Evolutionary conservation across 2,113 vertebrate species (phyloP), one percentile per base, ranked within the genome.

Genomic region (Dolichallabes microphthalmus): DNA sequence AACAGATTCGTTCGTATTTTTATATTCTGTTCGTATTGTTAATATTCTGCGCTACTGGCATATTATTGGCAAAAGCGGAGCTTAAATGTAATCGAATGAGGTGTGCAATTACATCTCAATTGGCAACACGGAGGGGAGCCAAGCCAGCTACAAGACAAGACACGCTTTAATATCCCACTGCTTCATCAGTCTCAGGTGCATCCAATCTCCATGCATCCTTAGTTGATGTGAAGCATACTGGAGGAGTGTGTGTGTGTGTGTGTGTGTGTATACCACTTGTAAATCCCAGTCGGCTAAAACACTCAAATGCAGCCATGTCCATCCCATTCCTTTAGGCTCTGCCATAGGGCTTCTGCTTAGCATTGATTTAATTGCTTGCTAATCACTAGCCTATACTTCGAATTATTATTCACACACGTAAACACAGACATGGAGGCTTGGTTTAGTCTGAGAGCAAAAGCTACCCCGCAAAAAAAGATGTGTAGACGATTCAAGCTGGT

Each of bases 71-170:
- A 82, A 77, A 73, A 81, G 78, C 45, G 58, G 27, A 71, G 73
- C 81, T 87, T 82, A 84, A 84, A 85, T 25, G 64, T 81, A 86
- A 88, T 84, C 55, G 81, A 85, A 81, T 82, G 20, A 22, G 39
- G n/a, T 77, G 82, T 69, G 86, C 80, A 89, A 90, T 83, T 85
- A 88, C 61, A 83, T 80, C 78, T 84, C 86, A 57, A 86, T 86
- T 77, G 86, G 63, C 86, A 73, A 63, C 73, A 39, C 22, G n/a
- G 73, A 80, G 52, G 82, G 64, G 82, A 80, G 83, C 83, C 68
- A 27, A 60, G 55, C n/a, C 60, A 20, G 85, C 25, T 66, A 84
- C 78, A 87, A 86, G 87, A 81, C 77, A 20, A 68, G 85, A 57
- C 86, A 82, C 76, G 86, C 69, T 90, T 85, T 90, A 64, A 82